A percentile compares a stretch with the other conserved stretches of the same genome.
Conservation (phyloP, 2,888 invertebrate genomes). For the Cryptocephalus primarius region DNA sequence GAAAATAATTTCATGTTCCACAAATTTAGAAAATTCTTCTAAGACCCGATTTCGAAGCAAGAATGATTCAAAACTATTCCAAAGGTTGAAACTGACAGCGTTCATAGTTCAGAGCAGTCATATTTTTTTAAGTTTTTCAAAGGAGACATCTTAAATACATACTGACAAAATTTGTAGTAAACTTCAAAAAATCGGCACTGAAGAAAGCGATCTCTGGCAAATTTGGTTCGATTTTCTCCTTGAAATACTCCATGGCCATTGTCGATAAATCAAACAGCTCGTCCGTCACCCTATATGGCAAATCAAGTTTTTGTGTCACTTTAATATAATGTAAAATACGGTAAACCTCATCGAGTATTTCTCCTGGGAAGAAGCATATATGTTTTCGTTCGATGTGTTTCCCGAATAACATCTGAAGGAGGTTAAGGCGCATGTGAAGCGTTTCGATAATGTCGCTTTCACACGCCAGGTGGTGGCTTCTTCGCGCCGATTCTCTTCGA, state of each 20-base stretch:
- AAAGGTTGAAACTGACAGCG: too few relatives aligned
- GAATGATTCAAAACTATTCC: too few relatives aligned
- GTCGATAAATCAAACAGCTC: constrained; percentile 89
- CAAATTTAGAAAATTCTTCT: too few relatives aligned
- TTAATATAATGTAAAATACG: constrained; percentile 76
- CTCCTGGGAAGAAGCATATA: constrained; percentile 91
- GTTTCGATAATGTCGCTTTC: constrained; percentile 92
- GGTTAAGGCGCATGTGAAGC: constrained; percentile 79
- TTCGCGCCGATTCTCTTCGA: constrained; percentile 77
- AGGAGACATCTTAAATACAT: constrained; percentile 4
- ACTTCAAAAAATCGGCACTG: constrained; percentile 73
- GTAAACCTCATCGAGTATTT: constrained; percentile 86
- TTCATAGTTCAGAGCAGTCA: too few relatives aligned
- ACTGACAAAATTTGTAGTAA: constrained; percentile 49
- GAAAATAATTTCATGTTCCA: too few relatives aligned
- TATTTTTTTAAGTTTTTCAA: too few relatives aligned
- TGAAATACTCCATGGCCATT: constrained; percentile 97
- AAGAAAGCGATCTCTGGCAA: constrained; percentile 83
- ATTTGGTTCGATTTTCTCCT: constrained; percentile 84
- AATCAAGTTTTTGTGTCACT: constrained; percentile 63
- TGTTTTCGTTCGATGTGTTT: constrained; percentile 90
- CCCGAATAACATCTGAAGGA: constrained; percentile 88
- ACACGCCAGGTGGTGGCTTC: constrained; percentile 81
- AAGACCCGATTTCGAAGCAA: too few relatives aligned
- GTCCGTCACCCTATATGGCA: constrained; percentile 88